Conservation (phyloP, 1,140 invertebrate genomes). For the Phortica variegata region DNA sequence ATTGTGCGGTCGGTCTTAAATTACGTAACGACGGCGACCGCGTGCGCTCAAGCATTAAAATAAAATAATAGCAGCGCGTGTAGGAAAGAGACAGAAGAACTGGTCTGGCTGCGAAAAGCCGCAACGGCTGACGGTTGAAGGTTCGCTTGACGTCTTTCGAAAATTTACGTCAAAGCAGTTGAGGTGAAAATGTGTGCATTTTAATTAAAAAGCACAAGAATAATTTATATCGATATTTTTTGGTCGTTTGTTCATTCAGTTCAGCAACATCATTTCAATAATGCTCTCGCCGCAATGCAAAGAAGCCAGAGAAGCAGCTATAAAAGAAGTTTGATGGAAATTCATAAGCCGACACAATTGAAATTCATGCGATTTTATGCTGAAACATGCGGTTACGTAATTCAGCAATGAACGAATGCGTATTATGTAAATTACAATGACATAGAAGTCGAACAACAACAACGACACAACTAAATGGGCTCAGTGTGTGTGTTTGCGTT, state of each 20-base stretch:
- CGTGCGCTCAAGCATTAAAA: constrained; percentile 40
- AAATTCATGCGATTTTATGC: constrained; percentile 38
- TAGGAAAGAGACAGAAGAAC: constrained; percentile 5
- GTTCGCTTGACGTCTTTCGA: no score
- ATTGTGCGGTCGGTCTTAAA: no score
- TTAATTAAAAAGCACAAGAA: constrained; percentile 55
- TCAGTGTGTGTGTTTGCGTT: no score
- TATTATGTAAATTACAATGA: constrained; percentile 20
- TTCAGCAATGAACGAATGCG: constrained; percentile 4
- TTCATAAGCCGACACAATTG: constrained; percentile 42
- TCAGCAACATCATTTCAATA: no score
- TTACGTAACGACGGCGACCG: constrained; percentile 28
- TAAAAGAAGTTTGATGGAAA: constrained; percentile 41
- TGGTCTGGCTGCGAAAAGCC: constrained; percentile 2
- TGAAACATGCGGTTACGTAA: not conserved
- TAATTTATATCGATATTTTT: no score
- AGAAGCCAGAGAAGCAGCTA: constrained; percentile 23
- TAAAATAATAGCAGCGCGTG: constrained; percentile 41
- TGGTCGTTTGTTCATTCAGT: no score
- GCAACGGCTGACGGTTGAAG: constrained; percentile 27
- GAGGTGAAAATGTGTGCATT: constrained; percentile 37
- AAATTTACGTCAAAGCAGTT: constrained; percentile 30
- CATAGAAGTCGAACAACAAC: no score
- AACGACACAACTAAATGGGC: no score
- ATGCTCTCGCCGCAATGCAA: constrained; percentile 32